Base-by-base conservation (phyloP, 2,113 vertebrate species). In the Archilochus colubris region DNA sequence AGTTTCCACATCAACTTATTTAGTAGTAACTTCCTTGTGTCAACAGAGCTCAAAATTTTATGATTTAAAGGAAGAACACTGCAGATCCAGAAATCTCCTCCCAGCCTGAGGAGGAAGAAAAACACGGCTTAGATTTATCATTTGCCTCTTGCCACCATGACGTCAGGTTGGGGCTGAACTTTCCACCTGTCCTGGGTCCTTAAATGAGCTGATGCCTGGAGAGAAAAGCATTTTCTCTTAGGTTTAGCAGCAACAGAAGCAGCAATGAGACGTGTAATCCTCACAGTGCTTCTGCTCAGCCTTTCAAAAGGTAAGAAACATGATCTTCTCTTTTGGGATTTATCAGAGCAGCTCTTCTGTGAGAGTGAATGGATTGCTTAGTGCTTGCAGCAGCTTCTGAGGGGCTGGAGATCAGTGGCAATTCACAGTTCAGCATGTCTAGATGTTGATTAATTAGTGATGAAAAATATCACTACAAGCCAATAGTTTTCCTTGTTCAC, bases 121-220 rank as follows among this genome's bases (percentile, higher is more conserved):
- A 86, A 72, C 75, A 40, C 63, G 10, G 57, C 63, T 85, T 92
- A 86, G 38, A 82, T 76, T 51, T 86, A 38, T 73, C 91, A 96
- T 95, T 95, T 97, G 92, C 89, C 13, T 24, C 64, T 93, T 85
- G 63, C 31, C 73, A 48, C 48, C 79, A 19, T 98, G 97, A 98
- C 98, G 96, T 98, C 97, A 97, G 67, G 85, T 89, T 10, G 59
- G 94, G 92, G 84, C 77, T 90, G 96, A 97, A 97, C 97, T 97
- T 91, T 93, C 96, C 64, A 96, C 97, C 96, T 44, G 63, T 62
- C 22, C 88, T 77, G 84, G 28, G 82, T 62, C 94, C 91, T 97
- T 97, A 98, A 97, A 87, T 64, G 46, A 82, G 84, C 83, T 73
- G 59, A 68, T 3, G 0, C 58, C 51, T 72, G 69, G 50, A 74